Evolutionary conservation across 2,888 invertebrate species (phyloP), one percentile per base, ranked within the genome.

Genomic region (Acanthosoma haemorrhoidale): DNA sequence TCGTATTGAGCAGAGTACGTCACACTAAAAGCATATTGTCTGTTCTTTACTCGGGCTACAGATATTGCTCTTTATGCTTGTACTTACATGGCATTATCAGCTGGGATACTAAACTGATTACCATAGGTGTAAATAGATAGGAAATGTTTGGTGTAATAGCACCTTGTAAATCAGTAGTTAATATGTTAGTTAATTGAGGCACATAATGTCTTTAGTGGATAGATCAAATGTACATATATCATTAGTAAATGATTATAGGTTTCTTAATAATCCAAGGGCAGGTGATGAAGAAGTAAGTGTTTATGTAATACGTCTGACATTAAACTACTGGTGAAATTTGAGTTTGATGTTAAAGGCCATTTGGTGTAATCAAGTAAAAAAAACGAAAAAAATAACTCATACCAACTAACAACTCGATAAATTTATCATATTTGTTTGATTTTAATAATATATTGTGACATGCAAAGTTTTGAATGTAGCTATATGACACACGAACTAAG

Each of bases 251-350:
- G n/a, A n/a, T n/a, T n/a, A n/a, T n/a, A n/a, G n/a, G n/a, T n/a
- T 75, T 68, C 74, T 75, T 60, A 75, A 75, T 72, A 72, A 71
- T 64, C 74, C 75, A 60, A 71, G 68, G 31, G 59, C 72, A 61
- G 74, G 71, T 39, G 64, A 70, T 36, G 72, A 76, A 34, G 75
- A 71, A 57, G 76, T 76, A 75, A 76, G 76, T 76, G 70, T 39
- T 16, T 39, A 51, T 51, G 51, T 51, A 51, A 51, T 25, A n/a
- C 21, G 13, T n/a, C 21, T 51, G 51, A 25, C 25, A 51, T 51
- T 51, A 11, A n/a, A 13, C 21, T 43, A 8, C 16, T 58, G n/a
- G 1, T 59, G 32, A 59, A 59, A 59, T 34, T 32, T 32, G 15
- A 32, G 16, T 1, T 59, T 32, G 4, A 31, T 15, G 11, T 32